Conservation (phyloP, 2,888 invertebrate species). For the Lycophotia porphyrea region DNA sequence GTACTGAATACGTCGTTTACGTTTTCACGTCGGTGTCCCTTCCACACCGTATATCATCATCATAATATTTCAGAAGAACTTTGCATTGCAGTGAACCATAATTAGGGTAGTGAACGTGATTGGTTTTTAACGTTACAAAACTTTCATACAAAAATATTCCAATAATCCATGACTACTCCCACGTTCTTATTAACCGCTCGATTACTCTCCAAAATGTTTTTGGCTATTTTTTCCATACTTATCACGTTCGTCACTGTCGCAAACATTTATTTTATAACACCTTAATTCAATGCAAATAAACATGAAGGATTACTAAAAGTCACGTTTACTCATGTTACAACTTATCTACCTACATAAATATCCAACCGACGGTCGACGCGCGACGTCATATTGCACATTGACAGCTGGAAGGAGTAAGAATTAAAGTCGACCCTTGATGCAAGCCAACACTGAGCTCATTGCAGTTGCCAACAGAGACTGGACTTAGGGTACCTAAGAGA, state of each 20-base stretch:
- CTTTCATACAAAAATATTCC: no score
- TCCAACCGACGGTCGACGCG: neutral
- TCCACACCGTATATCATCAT: no score
- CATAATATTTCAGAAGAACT: no score
- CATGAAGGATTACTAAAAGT: slow-evolving; percentile 27
- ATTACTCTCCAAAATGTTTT: neutral
- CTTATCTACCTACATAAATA: neutral
- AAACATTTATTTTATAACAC: slow-evolving; percentile 18
- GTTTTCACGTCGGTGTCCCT: no score
- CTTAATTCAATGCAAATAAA: slow-evolving; percentile 23
- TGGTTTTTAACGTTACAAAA: no score
- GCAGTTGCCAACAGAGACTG: neutral
- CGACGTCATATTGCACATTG: neutral
- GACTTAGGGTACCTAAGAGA: neutral
- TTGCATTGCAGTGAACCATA: no score
- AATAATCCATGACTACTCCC: no score
- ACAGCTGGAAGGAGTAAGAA: neutral
- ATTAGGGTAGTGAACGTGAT: no score
- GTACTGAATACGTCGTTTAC: no score
- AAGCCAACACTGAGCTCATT: neutral
- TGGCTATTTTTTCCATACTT: neutral
- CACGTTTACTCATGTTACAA: slow-evolving; percentile 1
- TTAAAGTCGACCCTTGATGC: neutral
- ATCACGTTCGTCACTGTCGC: slow-evolving; percentile 1
- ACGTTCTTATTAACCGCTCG: neutral